Conservation (phyloP, 2,888 invertebrate genomes). For the Embidobia sp. region DNA sequence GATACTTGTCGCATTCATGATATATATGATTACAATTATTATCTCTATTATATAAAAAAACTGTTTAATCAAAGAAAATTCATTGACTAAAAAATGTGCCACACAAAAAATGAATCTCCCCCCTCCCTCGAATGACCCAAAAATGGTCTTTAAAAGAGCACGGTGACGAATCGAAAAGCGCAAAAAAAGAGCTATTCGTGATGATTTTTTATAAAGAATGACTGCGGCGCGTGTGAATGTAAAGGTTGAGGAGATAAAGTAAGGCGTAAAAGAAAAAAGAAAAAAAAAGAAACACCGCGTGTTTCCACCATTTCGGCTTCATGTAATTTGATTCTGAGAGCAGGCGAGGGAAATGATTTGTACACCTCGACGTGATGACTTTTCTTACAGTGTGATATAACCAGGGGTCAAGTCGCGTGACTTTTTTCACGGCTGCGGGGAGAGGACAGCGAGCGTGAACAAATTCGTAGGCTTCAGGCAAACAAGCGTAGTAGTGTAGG, state of each 20-base stretch:
- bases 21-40: too few species aligned
- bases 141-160: conserved; percentile 29
- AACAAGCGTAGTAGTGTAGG: conserved; percentile 58
- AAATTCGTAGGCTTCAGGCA: conserved; percentile 49
- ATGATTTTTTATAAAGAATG: conserved; percentile 57
- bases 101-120: conserved; percentile 9
- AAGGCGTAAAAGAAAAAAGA: too few species aligned
- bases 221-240: conserved; percentile 43
- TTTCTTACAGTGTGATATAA: conserved; percentile 59
- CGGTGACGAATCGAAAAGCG: conserved; percentile 48
- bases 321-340: background rate
- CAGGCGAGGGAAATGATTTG: conserved; percentile 1
- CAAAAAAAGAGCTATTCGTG: conserved; percentile 57
- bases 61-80: background rate
- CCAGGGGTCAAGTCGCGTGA: conserved; percentile 11
- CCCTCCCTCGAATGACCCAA: background rate
- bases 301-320: conserved; percentile 26
- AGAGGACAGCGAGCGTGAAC: conserved; percentile 37
- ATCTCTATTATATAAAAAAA: too few species aligned
- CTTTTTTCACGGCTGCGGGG: conserved; percentile 30
- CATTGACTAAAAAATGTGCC: background rate
- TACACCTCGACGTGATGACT: conserved; percentile 52
- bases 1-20: too few species aligned
- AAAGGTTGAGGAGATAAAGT: too few species aligned
- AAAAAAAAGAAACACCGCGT: too few species aligned